A percentile compares a stretch with the other conserved stretches of the same genome.
These are phyloP conservation scores for Cottoperca gobio DNA, from an alignment of 2,797 vertebrate species.

Conservation along the genomic window DNA sequence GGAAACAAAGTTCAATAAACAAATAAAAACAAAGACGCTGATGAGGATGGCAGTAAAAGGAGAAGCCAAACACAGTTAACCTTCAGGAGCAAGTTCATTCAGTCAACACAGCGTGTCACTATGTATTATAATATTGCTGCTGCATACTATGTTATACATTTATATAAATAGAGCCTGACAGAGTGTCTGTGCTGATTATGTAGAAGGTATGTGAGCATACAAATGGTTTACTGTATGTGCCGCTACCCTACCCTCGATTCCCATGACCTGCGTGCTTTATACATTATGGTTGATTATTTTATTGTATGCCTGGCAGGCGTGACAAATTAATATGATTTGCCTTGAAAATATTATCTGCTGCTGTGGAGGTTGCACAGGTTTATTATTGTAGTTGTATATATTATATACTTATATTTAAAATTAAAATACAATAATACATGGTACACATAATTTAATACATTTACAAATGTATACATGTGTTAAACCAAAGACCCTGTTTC, in stretches of 20 bases:
- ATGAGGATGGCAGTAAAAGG: neutral
- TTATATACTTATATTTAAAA: no score
- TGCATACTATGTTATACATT: neutral
- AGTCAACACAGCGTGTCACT: neutral
- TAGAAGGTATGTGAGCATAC: neutral
- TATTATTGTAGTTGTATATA: neutral
- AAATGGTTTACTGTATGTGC: conserved; percentile 11
- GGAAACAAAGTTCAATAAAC: neutral
- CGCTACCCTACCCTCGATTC: neutral
- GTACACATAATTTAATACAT: no score
- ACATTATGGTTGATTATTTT: conserved; percentile 30
- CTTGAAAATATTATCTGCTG: neutral
- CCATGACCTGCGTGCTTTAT: conserved; percentile 15
- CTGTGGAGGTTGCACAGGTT: neutral
- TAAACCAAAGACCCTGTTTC: no score
- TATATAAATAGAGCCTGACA: conserved; percentile 21
- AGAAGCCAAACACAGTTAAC: neutral
- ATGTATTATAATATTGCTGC: neutral
- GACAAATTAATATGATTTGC: conserved; percentile 33
- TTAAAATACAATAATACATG: no score
- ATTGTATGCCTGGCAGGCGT: conserved; percentile 7
- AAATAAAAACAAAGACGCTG: neutral
- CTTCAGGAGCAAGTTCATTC: conserved; percentile 1
- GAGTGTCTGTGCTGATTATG: conserved; percentile 19
- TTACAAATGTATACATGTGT: no score